phyloP scores from a whole-genome alignment of 2,797 vertebrate genomes.

The Lithobates pipiens region DNA sequence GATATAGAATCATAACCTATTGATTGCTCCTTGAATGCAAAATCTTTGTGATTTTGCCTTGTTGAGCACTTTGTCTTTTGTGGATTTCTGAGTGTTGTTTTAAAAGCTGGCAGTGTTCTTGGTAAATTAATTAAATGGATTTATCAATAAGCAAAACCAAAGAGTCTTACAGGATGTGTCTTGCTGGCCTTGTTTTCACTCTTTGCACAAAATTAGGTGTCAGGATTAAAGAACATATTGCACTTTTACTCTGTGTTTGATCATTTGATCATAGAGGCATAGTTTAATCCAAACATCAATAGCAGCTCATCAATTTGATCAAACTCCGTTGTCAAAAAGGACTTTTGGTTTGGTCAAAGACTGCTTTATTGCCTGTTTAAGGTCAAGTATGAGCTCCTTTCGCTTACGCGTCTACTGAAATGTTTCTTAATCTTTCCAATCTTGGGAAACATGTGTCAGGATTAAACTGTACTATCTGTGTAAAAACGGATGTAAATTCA shows the following conservation, averaged over 20 bases:
- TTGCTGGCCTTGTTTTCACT: constrained; percentile 72
- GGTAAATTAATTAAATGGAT: constrained; percentile 81
- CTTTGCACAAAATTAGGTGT: constrained; percentile 85
- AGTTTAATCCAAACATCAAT: constrained; percentile 96
- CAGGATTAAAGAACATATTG: constrained; percentile 93
- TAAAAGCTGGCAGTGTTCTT: constrained; percentile 73
- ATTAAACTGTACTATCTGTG: constrained; percentile 38
- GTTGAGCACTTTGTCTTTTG: constrained; percentile 69
- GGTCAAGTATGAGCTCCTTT: constrained; percentile 87
- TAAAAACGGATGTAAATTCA: constrained; percentile 14
- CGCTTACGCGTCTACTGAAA: constrained; percentile 88
- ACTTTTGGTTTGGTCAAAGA: constrained; percentile 85
- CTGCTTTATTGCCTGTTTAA: constrained; percentile 80
- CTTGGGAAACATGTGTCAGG: constrained; percentile 77
- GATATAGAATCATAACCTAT: constrained; percentile 72
- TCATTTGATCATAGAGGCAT: constrained; percentile 94
- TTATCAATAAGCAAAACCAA: constrained; percentile 78
- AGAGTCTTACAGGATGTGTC: constrained; percentile 75
- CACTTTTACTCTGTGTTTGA: constrained; percentile 94
- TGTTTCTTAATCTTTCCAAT: constrained; percentile 90
- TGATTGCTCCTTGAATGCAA: constrained; percentile 73
- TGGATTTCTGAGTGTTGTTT: constrained; percentile 74
- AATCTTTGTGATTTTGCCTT: constrained; percentile 74
- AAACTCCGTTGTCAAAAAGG: constrained; percentile 86
- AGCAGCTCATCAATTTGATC: constrained; percentile 87